These are phyloP conservation scores for Mesoclemmys tuberculata DNA, from an alignment of 2,113 vertebrate species.

Conservation along the genomic window DNA sequence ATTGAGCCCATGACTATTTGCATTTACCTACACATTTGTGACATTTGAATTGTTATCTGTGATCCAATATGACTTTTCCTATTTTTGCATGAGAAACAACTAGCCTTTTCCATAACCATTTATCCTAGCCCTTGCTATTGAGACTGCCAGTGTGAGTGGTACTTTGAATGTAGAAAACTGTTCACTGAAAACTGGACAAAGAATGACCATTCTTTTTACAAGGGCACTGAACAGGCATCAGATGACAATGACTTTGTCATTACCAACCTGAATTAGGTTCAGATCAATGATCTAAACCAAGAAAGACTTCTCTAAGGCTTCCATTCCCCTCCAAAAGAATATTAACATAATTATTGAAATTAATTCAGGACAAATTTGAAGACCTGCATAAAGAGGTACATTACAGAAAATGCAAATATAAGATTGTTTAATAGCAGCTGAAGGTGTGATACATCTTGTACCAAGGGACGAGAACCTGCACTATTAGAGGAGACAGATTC, in stretches of 20 bases:
- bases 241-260: not conserved
- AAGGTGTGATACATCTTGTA: not conserved
- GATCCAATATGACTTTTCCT: not conserved
- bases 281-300: not conserved
- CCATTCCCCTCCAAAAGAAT: not conserved
- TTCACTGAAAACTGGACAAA: not conserved
- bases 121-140: not conserved
- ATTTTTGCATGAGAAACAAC: not conserved
- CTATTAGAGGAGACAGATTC: not conserved
- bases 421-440: not conserved
- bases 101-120: not conserved
- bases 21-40: not conserved
- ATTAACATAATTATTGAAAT: slow-evolving; percentile 13
- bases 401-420: not conserved
- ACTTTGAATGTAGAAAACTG: not conserved
- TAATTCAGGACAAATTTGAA: not conserved
- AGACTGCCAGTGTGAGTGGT: not conserved
- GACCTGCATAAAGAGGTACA: accelerated
- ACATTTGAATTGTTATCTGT: not conserved
- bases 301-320: not conserved
- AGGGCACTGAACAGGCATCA: not conserved
- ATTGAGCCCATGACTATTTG: not conserved
- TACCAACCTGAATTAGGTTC: not conserved
- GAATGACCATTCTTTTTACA: not conserved
- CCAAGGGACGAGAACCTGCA: not conserved